Conservation (phyloP, 2,797 vertebrate genomes). For the Glossophaga mutica region DNA sequence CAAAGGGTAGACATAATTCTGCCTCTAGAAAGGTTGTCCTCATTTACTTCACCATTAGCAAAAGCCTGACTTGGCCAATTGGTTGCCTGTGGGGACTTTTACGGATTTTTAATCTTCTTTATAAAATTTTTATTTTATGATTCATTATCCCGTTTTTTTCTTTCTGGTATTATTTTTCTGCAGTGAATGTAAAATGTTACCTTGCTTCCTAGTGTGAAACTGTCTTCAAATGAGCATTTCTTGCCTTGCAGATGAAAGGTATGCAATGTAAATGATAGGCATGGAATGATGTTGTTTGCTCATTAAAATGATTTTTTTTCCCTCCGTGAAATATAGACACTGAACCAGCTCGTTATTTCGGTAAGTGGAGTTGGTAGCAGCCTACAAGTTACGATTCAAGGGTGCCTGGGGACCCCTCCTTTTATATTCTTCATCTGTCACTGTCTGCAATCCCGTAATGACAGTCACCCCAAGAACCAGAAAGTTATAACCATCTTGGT, state of each 20-base stretch:
- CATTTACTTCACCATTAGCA: not conserved
- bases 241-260: not conserved
- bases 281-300: not conserved
- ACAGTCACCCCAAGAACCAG: no score
- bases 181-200: constrained; percentile 26
- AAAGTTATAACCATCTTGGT: no score
- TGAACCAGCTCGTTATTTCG: not conserved
- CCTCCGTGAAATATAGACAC: not conserved
- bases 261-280: not conserved
- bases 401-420: not conserved
- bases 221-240: constrained; percentile 28
- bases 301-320: not conserved
- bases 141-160: constrained; percentile 41
- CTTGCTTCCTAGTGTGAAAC: not conserved
- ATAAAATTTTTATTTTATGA: constrained; percentile 46
- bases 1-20: not conserved
- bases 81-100: constrained; percentile 6
- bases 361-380: not conserved
- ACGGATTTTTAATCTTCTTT: constrained; percentile 48
- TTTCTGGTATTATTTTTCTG: not conserved
- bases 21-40: not conserved
- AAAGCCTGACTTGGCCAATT: not conserved
- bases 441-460: not conserved
- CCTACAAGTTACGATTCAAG: not conserved
- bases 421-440: not conserved